Evolutionary conservation across 2,888 invertebrate genomes (phyloP).

Genomic region (Epinotia bilunana): DNA sequence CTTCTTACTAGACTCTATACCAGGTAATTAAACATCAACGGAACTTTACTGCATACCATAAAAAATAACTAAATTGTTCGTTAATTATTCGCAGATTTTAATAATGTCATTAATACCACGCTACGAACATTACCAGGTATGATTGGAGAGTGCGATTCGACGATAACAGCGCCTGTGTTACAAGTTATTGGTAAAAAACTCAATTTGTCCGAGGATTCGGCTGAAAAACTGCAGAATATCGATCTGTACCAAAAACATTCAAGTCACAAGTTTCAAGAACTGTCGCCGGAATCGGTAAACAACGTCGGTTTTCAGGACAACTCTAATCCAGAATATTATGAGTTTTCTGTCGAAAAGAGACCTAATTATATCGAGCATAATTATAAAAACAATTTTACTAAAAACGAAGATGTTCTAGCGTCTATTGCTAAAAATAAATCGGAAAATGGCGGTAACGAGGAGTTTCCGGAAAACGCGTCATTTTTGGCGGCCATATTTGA

Average conservation of each 20-base stretch:
- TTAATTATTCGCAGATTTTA: conserved; percentile 27
- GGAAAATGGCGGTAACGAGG: background rate
- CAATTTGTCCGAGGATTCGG: background rate
- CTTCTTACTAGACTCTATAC: conserved; percentile 57
- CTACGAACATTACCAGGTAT: conserved; percentile 14
- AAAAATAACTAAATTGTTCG: background rate
- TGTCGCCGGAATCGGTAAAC: conserved; percentile 37
- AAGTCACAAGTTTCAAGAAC: conserved; percentile 42
- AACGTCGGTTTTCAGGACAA: conserved; percentile 38
- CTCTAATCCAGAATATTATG: conserved; percentile 23
- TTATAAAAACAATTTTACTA: background rate
- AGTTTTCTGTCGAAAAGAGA: conserved; percentile 7
- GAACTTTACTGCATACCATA: conserved; percentile 17
- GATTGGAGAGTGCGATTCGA: conserved; percentile 9
- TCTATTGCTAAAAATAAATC: background rate
- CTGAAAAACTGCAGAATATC: conserved; percentile 7
- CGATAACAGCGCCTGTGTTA: conserved; percentile 4
- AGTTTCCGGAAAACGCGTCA: conserved; percentile 49
- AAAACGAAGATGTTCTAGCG: conserved; percentile 14
- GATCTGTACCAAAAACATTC: conserved; percentile 28
- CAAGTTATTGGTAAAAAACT: conserved; percentile 29
- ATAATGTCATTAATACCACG: conserved; percentile 29
- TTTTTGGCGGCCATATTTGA: conserved; percentile 66
- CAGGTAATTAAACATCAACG: conserved; percentile 52
- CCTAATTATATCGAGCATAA: conserved; percentile 1